Evolutionary conservation across 2,113 vertebrate genomes (phyloP).

Genomic region (Albula glossodonta): DNA sequence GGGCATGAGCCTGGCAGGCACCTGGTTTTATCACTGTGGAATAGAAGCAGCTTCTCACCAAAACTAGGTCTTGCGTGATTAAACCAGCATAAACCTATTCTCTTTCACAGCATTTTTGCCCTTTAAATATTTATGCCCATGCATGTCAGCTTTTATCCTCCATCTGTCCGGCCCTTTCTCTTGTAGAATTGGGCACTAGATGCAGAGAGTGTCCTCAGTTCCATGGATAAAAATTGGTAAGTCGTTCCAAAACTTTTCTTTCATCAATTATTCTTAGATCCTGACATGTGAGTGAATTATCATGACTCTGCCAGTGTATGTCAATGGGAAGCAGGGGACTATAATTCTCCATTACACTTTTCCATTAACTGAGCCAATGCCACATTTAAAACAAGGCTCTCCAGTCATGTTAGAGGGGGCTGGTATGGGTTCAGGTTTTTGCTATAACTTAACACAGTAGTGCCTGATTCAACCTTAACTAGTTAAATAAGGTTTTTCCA

Average conservation of each 20-base stretch:
- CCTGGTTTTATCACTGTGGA: slow-evolving; percentile 23
- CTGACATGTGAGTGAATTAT: background rate
- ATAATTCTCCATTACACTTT: background rate
- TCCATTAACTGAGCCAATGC: background rate
- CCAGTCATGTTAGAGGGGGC: background rate
- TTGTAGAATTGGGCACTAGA: slow-evolving; percentile 52
- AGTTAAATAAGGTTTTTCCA: no score
- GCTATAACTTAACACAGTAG: no score
- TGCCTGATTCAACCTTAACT: no score
- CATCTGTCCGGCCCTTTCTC: slow-evolving; percentile 2
- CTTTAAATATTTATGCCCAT: slow-evolving; percentile 49
- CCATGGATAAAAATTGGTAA: slow-evolving; percentile 54
- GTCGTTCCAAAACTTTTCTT: slow-evolving; percentile 25
- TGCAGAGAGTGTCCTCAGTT: slow-evolving; percentile 50
- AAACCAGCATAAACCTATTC: slow-evolving; percentile 32
- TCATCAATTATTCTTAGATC: background rate
- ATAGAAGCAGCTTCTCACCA: slow-evolving; percentile 18
- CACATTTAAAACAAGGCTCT: background rate
- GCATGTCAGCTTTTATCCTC: slow-evolving; percentile 15
- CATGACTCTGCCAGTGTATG: background rate
- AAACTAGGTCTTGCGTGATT: slow-evolving; percentile 38
- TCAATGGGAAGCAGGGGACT: background rate
- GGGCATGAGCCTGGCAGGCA: background rate
- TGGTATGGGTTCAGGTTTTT: no score
- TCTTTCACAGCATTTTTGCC: slow-evolving; percentile 32